Evolutionary conservation across 1,140 invertebrate genomes (phyloP).

Genomic region (Penaeus indicus): DNA sequence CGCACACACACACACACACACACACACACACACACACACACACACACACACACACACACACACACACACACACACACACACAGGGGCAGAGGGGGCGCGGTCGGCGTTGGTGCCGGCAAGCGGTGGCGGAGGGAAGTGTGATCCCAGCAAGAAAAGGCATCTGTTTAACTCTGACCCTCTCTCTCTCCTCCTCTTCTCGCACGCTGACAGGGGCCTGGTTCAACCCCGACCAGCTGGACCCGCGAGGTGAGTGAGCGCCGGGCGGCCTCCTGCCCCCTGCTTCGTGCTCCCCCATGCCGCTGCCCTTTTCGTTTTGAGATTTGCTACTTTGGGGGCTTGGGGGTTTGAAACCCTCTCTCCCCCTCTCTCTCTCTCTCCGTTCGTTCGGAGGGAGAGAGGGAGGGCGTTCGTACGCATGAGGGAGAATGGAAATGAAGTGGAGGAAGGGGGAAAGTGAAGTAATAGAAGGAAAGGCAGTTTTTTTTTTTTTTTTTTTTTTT

Average conservation of each 20-base stretch:
- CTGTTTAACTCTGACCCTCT: constrained; percentile 32
- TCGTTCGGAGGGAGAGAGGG: not conserved
- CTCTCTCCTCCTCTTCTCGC: constrained; percentile 22
- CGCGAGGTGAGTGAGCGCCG: constrained; percentile 80
- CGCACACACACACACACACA: too few relatives aligned
- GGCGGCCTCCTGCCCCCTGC: not conserved
- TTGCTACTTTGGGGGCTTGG: not conserved
- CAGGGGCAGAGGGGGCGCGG: too few relatives aligned
- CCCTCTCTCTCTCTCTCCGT: constrained; percentile 18
- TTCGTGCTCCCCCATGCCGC: not conserved
- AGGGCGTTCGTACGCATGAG: too few relatives aligned
- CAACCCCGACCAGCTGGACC: constrained; percentile 88
- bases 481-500: too few relatives aligned
- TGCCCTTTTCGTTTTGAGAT: too few relatives aligned
- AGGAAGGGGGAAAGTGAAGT: not conserved
- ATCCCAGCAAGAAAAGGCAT: too few relatives aligned
- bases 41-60: too few relatives aligned
- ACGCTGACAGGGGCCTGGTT: constrained; percentile 87
- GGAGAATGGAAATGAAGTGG: not conserved
- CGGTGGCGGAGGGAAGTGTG: too few relatives aligned
- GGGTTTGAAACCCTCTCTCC: not conserved
- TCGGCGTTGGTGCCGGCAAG: too few relatives aligned
- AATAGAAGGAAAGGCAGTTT: not conserved
- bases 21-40: too few relatives aligned
- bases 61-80: too few relatives aligned